Conservation (phyloP, 2,113 vertebrate species). For the Percina caprodes region DNA sequence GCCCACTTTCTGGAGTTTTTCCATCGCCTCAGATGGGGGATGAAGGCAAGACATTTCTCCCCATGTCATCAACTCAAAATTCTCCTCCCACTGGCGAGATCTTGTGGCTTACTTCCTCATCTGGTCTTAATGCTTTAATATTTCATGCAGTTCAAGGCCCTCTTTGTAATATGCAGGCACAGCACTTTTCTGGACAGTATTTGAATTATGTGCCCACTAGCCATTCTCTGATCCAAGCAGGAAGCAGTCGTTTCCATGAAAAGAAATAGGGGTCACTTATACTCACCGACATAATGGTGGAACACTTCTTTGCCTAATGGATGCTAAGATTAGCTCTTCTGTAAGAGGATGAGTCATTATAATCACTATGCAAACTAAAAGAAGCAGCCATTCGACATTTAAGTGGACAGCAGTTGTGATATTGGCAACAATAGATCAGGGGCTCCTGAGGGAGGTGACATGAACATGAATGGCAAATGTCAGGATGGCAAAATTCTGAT, state of each 20-base stretch:
- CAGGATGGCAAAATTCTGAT: constrained; percentile 38
- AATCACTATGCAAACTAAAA: constrained; percentile 65
- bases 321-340: constrained; percentile 75
- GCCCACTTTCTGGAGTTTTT: constrained; percentile 13
- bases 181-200: constrained; percentile 72
- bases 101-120: constrained; percentile 43
- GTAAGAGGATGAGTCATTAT: constrained; percentile 72
- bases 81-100: constrained; percentile 28
- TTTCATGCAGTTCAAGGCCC: constrained; percentile 71
- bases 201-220: constrained; percentile 74
- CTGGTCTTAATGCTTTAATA: constrained; percentile 67
- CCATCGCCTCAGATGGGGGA: background rate
- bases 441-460: constrained; percentile 47
- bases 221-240: constrained; percentile 69
- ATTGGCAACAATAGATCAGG: constrained; percentile 51
- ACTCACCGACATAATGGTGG: constrained; percentile 63
- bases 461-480: constrained; percentile 51
- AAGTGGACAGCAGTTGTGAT: constrained; percentile 56
- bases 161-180: constrained; percentile 71
- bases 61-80: constrained; percentile 18
- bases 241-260: constrained; percentile 65
- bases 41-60: constrained; percentile 23
- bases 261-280: constrained; percentile 74
- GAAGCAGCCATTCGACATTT: constrained; percentile 59
- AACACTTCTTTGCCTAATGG: constrained; percentile 74